Percentiles rank a stretch among this genome's conserved stretches.
Conservation (phyloP, 64 coral and sea anemone species). For the Porites lutea region DNA sequence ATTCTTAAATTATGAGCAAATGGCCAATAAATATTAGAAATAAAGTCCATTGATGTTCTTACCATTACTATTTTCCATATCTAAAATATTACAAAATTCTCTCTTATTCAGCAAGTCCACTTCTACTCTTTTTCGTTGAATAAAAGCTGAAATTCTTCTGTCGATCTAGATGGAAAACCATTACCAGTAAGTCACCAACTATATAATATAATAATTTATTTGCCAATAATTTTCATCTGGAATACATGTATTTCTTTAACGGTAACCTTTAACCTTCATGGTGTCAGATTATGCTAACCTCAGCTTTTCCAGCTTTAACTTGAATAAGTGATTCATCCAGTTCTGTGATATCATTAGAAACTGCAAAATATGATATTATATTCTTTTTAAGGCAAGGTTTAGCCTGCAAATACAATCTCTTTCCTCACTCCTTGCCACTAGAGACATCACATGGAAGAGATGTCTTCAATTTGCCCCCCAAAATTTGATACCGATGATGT, state of each 20-base stretch:
- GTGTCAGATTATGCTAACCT: conserved; percentile 15
- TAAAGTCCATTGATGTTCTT: not conserved
- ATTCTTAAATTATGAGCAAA: no score
- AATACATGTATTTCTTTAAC: no score
- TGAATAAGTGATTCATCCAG: conserved; percentile 75
- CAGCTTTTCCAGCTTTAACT: conserved; percentile 82
- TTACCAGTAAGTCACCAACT: no score
- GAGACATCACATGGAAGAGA: no score
- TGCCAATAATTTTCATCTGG: no score
- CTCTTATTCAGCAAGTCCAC: conserved; percentile 82
- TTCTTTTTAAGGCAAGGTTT: no score
- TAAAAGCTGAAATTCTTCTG: conserved; percentile 89
- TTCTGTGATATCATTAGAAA: not conserved
- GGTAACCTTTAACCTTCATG: not conserved
- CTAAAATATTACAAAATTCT: conserved; percentile 88
- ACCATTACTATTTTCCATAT: conserved; percentile 70
- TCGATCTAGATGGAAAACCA: conserved; percentile 68
- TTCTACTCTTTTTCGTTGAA: conserved; percentile 87
- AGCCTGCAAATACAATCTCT: no score
- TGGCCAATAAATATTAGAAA: no score
- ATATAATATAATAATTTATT: no score
- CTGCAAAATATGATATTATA: not conserved
- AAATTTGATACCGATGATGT: no score
- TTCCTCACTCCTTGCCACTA: no score
- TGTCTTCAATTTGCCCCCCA: no score